phyloP scores from a whole-genome alignment of 2,888 invertebrate genomes.

The Erebia palarica region DNA sequence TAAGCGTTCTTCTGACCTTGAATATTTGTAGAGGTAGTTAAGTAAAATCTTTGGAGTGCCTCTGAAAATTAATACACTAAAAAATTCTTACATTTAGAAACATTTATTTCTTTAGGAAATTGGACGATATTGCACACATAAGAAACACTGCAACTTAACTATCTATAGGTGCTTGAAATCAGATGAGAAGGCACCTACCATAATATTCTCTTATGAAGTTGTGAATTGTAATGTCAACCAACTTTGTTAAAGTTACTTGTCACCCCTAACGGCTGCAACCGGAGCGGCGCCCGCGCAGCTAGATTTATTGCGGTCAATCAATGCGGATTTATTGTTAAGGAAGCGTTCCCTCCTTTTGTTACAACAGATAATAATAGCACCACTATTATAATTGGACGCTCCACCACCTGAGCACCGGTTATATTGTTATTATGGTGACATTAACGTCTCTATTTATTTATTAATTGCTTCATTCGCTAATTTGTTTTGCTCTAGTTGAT shows the following conservation, averaged over 20 bases:
- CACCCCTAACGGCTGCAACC: conserved; percentile 58
- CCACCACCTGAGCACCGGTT: conserved; percentile 46
- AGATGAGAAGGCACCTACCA: too few species aligned
- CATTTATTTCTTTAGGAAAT: too few species aligned
- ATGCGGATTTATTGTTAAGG: conserved; percentile 81
- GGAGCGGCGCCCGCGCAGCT: conserved; percentile 65
- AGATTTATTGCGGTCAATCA: conserved; percentile 81
- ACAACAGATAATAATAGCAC: conserved; percentile 68
- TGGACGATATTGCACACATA: too few species aligned
- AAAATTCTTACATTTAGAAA: too few species aligned
- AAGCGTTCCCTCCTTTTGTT: conserved; percentile 68
- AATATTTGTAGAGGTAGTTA: too few species aligned
- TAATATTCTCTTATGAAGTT: too few species aligned
- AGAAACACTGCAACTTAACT: too few species aligned
- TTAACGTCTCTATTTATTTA: conserved; percentile 41
- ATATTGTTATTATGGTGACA: conserved; percentile 33
- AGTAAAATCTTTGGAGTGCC: too few species aligned
- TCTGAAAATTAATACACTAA: too few species aligned
- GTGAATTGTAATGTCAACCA: too few species aligned
- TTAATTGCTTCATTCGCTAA: conserved; percentile 37
- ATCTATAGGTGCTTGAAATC: too few species aligned
- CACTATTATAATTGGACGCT: conserved; percentile 66
- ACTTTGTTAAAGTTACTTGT: conserved; percentile 10
- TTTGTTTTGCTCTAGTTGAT: conserved; percentile 29
- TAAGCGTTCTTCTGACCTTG: too few species aligned